These are phyloP conservation scores for Papilio polyxenes DNA, from an alignment of 1,140 invertebrate genomes.

Conservation along the genomic window DNA sequence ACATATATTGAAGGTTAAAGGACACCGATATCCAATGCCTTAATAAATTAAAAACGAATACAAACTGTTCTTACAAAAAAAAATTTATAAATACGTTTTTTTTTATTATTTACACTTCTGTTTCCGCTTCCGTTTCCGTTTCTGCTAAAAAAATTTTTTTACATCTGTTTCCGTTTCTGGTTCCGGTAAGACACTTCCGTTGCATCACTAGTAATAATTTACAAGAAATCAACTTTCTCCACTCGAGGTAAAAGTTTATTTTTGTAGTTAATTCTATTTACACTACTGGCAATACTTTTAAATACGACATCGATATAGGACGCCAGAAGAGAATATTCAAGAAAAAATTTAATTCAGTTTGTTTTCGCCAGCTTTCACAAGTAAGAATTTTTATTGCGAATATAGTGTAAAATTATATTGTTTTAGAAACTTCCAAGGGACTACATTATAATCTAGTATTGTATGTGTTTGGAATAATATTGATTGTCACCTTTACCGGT, in stretches of 20 bases:
- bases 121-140: no score
- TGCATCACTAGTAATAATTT: no score
- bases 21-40: no score
- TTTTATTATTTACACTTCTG: no score
- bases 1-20: no score
- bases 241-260: not conserved
- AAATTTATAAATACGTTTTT: no score
- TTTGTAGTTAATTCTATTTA: not conserved
- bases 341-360: constrained; percentile 37
- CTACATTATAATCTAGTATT: constrained; percentile 1
- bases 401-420: not conserved
- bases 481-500: constrained; percentile 48
- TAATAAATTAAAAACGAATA: no score
- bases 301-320: not conserved
- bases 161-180: no score
- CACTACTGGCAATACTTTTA: constrained; percentile 17
- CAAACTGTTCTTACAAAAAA: no score
- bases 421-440: not conserved
- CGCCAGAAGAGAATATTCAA: constrained; percentile 35
- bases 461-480: constrained; percentile 11
- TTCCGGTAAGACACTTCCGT: no score
- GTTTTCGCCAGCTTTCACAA: constrained; percentile 21
- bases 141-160: no score
- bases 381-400: constrained; percentile 17
- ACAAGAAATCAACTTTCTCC: not conserved